Conservation (phyloP, 92 coral and sea anemone species). For the Chrysogorgia sp. region DNA sequence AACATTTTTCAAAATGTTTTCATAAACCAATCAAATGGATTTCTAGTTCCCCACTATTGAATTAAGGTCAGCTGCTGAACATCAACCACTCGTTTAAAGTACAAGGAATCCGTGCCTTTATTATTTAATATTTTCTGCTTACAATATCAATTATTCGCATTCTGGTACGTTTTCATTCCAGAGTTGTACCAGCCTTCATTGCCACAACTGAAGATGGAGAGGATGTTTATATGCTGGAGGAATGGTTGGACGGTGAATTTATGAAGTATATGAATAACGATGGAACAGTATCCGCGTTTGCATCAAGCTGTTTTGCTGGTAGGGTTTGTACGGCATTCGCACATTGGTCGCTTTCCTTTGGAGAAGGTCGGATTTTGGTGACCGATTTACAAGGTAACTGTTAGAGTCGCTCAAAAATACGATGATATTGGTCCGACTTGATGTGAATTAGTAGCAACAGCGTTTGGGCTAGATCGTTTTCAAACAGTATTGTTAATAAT, state of each 20-base stretch:
- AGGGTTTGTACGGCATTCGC: slow-evolving; percentile 47
- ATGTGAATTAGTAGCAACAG: too few species aligned
- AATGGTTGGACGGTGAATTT: slow-evolving; percentile 22
- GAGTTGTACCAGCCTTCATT: slow-evolving; percentile 45
- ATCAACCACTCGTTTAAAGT: too few species aligned
- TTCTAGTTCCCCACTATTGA: too few species aligned
- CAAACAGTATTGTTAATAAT: too few species aligned
- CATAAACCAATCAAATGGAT: too few species aligned
- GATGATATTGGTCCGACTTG: too few species aligned
- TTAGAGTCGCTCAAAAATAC: neutral
- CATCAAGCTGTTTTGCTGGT: neutral
- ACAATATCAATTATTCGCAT: too few species aligned
- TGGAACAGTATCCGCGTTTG: slow-evolving; percentile 10
- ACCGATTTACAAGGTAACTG: slow-evolving; percentile 38
- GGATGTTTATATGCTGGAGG: slow-evolving; percentile 25
- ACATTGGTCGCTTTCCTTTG: slow-evolving; percentile 41
- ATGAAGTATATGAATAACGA: slow-evolving; percentile 41
- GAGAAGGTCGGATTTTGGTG: slow-evolving; percentile 5
- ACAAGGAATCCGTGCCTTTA: too few species aligned
- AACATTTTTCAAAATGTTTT: too few species aligned
- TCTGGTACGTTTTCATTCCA: neutral
- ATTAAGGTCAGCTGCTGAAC: too few species aligned
- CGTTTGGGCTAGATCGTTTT: too few species aligned
- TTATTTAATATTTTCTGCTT: too few species aligned
- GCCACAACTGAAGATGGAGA: neutral